Evolutionary conservation across 2,888 invertebrate species (phyloP).

Genomic region (Carterocephalus palaemon): DNA sequence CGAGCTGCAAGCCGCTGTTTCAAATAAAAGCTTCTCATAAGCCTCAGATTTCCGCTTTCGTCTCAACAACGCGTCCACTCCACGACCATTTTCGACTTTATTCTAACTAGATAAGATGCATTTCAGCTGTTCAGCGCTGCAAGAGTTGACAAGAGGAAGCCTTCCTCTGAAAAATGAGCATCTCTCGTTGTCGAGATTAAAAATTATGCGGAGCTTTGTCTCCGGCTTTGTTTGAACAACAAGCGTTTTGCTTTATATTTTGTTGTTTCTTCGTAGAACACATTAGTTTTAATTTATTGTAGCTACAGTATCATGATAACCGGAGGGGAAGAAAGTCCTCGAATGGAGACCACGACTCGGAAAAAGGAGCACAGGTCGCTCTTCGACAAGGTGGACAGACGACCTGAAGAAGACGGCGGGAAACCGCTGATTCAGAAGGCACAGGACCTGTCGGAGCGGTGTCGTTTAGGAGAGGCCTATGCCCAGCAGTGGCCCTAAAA

Average conservation of each 20-base stretch:
- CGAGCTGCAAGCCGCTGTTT: constrained; percentile 15
- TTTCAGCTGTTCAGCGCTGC: constrained; percentile 33
- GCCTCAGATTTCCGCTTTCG: constrained; percentile 50
- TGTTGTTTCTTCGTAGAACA: constrained; percentile 22
- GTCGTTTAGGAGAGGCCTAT: too few relatives aligned
- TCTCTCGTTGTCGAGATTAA: constrained; percentile 69
- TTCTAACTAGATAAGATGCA: constrained; percentile 34
- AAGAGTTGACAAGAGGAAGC: constrained; percentile 35
- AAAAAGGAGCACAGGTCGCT: too few relatives aligned
- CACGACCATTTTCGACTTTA: constrained; percentile 32
- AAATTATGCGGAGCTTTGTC: constrained; percentile 65
- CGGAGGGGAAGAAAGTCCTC: too few relatives aligned
- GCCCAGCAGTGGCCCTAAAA: too few relatives aligned
- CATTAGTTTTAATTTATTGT: too few relatives aligned
- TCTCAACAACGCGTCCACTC: constrained; percentile 25
- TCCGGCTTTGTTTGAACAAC: constrained; percentile 19
- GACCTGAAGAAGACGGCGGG: too few relatives aligned
- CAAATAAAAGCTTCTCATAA: constrained; percentile 51
- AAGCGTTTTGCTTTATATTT: neutral
- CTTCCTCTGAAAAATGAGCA: constrained; percentile 69
- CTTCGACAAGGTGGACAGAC: too few relatives aligned
- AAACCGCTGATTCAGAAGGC: too few relatives aligned
- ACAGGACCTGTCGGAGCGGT: too few relatives aligned
- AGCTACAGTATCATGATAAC: too few relatives aligned
- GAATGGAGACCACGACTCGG: too few relatives aligned